Evolutionary conservation across 2,113 vertebrate genomes (phyloP).

Genomic region (Chascanopsetta lugubris): DNA sequence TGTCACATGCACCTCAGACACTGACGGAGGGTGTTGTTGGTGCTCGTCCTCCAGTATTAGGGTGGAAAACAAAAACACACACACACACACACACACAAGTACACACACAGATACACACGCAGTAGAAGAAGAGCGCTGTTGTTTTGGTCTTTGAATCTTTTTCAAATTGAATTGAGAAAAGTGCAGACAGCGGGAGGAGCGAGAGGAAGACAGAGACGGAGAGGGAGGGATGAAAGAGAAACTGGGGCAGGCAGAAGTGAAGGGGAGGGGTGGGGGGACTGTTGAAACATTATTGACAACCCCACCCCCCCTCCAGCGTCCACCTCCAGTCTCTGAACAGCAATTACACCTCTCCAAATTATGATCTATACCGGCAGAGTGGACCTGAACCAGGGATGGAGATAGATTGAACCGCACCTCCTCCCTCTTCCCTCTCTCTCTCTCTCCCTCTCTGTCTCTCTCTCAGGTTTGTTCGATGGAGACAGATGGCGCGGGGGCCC

Average conservation of each 20-base stretch:
- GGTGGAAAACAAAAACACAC: conserved; percentile 14
- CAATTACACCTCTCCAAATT: conserved; percentile 85
- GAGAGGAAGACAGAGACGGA: conserved; percentile 43
- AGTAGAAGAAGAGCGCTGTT: conserved; percentile 44
- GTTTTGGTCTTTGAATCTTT: conserved; percentile 61
- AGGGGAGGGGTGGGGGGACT: conserved; percentile 57
- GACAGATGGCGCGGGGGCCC: conserved; percentile 78
- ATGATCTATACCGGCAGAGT: conserved; percentile 83
- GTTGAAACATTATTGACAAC: conserved; percentile 80
- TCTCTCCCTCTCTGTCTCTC: conserved; percentile 19
- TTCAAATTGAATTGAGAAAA: conserved; percentile 64
- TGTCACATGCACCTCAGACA: conserved; percentile 26
- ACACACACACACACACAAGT: not conserved
- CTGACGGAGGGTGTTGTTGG: conserved; percentile 5
- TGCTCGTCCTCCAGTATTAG: conserved; percentile 35
- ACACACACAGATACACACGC: conserved; percentile 6
- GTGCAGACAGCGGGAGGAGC: conserved; percentile 50
- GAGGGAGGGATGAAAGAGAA: conserved; percentile 57
- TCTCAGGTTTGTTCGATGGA: conserved; percentile 75
- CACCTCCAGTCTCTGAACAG: conserved; percentile 75
- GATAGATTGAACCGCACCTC: conserved; percentile 77
- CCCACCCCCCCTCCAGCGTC: conserved; percentile 44
- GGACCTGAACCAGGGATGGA: conserved; percentile 76
- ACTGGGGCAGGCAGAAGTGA: conserved; percentile 76
- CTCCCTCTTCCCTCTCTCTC: conserved; percentile 46